These are phyloP conservation scores for Macrotus californicus DNA, from an alignment of 2,113 vertebrate genomes.

Conservation along the genomic window DNA sequence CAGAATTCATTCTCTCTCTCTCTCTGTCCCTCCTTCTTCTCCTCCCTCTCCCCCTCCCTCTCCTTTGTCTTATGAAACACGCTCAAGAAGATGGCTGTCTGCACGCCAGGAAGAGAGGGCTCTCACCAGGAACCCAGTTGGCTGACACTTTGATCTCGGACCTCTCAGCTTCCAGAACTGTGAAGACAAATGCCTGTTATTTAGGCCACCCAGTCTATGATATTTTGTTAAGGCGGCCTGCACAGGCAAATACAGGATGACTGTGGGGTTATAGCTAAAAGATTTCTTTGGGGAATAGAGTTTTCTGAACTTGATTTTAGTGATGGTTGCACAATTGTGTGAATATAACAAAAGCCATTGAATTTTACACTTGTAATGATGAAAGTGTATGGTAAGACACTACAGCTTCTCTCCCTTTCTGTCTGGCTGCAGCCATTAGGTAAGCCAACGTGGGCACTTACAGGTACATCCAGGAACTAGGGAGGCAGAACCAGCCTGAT, in stretches of 20 bases:
- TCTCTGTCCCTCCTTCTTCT: too few species aligned
- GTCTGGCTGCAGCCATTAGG: not conserved
- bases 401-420: not conserved
- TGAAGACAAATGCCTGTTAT: too few species aligned
- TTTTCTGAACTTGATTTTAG: not conserved
- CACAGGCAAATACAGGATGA: not conserved
- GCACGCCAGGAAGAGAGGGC: too few species aligned
- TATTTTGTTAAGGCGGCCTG: not conserved
- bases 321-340: not conserved
- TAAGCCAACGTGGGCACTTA: not conserved
- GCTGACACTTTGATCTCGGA: too few species aligned
- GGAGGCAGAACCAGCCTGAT: not conserved
- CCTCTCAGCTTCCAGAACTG: too few species aligned
- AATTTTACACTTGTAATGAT: not conserved
- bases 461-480: not conserved
- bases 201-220: too few species aligned
- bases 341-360: not conserved
- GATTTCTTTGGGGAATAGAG: too few species aligned
- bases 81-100: too few species aligned
- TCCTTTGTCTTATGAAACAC: not conserved
- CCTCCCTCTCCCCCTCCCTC: too few species aligned
- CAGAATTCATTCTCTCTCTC: too few species aligned
- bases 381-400: not conserved
- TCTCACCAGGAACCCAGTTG: too few species aligned
- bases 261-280: not conserved